Conservation (phyloP, 2,113 vertebrate genomes). For the Ammospiza nelsoni region DNA sequence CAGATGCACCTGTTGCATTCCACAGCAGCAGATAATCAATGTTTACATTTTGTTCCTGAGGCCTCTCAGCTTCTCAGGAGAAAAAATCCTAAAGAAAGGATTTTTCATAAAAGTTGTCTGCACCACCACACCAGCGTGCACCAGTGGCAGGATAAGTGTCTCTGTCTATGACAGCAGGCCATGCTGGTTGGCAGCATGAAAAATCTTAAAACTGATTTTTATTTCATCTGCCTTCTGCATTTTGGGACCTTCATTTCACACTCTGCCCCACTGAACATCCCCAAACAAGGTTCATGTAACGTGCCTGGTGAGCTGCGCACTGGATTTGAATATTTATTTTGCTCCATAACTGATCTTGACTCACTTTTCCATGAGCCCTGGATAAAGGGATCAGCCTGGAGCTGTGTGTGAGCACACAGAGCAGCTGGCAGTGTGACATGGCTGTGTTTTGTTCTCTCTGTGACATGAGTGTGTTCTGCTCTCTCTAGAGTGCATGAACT, state of each 20-base stretch:
- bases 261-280: not conserved
- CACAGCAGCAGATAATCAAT: too few species aligned
- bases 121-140: not conserved
- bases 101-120: too few species aligned
- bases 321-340: not conserved
- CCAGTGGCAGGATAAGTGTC: not conserved
- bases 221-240: not conserved
- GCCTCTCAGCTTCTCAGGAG: too few species aligned
- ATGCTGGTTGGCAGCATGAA: not conserved
- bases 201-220: not conserved
- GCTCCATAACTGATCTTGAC: not conserved
- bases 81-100: too few species aligned
- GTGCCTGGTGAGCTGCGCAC: not conserved
- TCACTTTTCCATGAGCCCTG: not conserved
- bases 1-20: too few species aligned
- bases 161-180: not conserved
- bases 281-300: fast-evolving
- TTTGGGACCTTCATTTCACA: not conserved
- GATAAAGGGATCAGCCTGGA: not conserved
- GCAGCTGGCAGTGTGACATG: not conserved
- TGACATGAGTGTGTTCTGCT: not conserved
- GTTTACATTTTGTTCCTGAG: too few species aligned
- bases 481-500: conserved; percentile 92
- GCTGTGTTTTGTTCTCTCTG: conserved; percentile 2
- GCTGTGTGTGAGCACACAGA: not conserved